Percentiles rank a stretch among this genome's conserved stretches.
Conservation (phyloP, 1,140 invertebrate genomes). For the Atta cephalotes region DNA sequence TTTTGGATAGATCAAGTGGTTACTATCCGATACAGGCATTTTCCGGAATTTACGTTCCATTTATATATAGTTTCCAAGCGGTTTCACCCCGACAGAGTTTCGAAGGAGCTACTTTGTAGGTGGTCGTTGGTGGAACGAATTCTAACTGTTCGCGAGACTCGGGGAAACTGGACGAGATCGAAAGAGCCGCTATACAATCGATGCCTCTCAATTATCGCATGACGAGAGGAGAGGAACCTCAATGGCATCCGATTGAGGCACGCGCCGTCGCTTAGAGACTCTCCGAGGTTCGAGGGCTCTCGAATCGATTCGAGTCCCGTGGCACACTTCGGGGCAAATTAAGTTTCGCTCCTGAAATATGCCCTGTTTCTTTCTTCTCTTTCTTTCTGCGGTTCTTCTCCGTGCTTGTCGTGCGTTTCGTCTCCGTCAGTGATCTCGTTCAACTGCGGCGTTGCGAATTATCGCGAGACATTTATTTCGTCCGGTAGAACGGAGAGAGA, state of each 20-base stretch:
- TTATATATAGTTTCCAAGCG: slow-evolving; percentile 1
- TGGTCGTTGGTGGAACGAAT: slow-evolving; percentile 54
- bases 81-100: slow-evolving; percentile 2
- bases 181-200: slow-evolving; percentile 69
- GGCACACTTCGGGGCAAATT: slow-evolving; percentile 85
- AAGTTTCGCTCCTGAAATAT: slow-evolving; percentile 84
- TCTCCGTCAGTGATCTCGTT: slow-evolving; percentile 58
- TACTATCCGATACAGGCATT: background rate
- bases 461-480: slow-evolving; percentile 63
- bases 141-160: slow-evolving; percentile 57
- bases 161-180: slow-evolving; percentile 46
- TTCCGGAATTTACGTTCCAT: background rate
- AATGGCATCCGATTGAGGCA: slow-evolving; percentile 83
- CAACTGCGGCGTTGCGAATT: slow-evolving; percentile 59
- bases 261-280: slow-evolving; percentile 82
- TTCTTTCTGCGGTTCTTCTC: slow-evolving; percentile 36
- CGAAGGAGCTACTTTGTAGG: slow-evolving; percentile 45
- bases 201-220: slow-evolving; percentile 73
- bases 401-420: slow-evolving; percentile 9
- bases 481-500: background rate
- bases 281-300: slow-evolving; percentile 83
- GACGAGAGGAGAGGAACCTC: slow-evolving; percentile 77
- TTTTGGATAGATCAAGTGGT: background rate
- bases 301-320: slow-evolving; percentile 84
- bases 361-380: slow-evolving; percentile 53